Conservation (phyloP, 2,113 vertebrate genomes). For the Psittacula cyanocephala region DNA sequence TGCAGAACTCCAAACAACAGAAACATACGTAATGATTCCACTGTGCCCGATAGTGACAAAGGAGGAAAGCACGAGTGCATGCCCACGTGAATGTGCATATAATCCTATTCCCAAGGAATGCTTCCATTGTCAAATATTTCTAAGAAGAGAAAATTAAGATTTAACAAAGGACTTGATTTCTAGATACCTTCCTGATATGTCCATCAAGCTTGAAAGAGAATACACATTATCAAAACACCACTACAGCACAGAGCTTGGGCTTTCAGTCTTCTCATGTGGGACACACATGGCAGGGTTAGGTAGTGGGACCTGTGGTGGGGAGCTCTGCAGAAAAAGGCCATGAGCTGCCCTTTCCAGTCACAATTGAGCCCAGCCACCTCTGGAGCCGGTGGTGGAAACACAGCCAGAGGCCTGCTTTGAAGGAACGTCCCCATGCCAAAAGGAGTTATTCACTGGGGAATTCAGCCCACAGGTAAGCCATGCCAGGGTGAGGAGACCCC, state of each 20-base stretch:
- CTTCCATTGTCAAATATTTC: background rate
- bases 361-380: background rate
- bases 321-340: background rate
- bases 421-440: background rate
- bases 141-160: background rate
- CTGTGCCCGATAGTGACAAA: background rate
- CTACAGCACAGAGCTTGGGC: background rate
- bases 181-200: background rate
- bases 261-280: background rate
- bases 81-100: background rate
- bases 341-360: background rate
- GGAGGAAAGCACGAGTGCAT: background rate
- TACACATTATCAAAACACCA: background rate
- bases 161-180: background rate
- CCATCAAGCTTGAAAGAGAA: background rate
- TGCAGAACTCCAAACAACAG: conserved; percentile 4
- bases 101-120: background rate
- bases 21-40: background rate
- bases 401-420: background rate
- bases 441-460: fast-evolving
- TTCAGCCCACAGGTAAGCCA: background rate
- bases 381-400: background rate
- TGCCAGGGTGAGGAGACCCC: background rate
- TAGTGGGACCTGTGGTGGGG: background rate
- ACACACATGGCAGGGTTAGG: fast-evolving